A percentile compares a stretch with the other conserved stretches of the same genome.
These are phyloP conservation scores for Lagorchestes hirsutus DNA, from an alignment of 2,797 vertebrate species.

Conservation along the genomic window DNA sequence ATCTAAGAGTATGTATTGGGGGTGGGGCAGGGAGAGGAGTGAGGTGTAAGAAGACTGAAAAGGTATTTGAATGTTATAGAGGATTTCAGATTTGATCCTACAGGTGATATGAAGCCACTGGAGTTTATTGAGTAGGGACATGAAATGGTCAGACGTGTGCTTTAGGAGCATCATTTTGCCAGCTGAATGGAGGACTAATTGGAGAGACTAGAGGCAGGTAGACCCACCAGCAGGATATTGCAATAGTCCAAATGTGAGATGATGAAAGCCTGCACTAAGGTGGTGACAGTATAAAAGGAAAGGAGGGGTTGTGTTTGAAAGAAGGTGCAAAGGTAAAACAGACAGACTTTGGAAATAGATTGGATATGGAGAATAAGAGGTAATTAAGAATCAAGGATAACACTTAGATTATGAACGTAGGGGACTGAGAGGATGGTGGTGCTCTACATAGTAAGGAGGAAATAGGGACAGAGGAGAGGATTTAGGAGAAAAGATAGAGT, in stretches of 20 bases:
- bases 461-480: background rate
- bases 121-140: background rate
- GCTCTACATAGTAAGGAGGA: background rate
- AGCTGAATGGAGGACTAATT: background rate
- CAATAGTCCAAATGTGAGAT: background rate
- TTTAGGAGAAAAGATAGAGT: background rate
- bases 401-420: background rate
- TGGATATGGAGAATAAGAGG: background rate
- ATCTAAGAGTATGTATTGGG: background rate
- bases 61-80: background rate
- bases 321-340: background rate
- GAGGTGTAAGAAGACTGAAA: background rate
- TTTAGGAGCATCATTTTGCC: background rate
- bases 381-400: background rate
- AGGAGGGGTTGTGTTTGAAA: background rate
- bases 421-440: background rate
- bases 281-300: background rate
- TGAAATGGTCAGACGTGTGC: background rate
- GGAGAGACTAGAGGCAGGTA: background rate
- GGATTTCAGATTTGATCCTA: background rate
- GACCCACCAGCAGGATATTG: background rate
- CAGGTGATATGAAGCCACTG: background rate
- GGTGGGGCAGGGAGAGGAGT: background rate
- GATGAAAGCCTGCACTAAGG: background rate
- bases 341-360: background rate